These are phyloP conservation scores for Listrodromus nycthemerus DNA, from an alignment of 2,888 invertebrate genomes.

Conservation along the genomic window DNA sequence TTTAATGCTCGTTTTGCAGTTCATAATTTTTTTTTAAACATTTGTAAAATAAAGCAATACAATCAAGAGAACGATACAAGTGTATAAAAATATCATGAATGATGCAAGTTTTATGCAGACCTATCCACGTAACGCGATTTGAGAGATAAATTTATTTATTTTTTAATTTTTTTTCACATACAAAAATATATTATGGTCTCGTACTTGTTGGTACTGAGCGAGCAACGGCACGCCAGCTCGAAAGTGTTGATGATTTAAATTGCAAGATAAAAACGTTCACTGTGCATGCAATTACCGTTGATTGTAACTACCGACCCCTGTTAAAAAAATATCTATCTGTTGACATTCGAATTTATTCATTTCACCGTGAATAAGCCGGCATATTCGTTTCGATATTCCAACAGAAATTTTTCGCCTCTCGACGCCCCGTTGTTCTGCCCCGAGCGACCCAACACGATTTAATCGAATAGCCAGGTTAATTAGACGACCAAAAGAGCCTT, in stretches of 20 bases:
- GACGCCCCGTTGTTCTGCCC: neutral
- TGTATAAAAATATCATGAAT: no score
- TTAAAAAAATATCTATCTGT: slow-evolving; percentile 16
- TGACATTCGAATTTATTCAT: slow-evolving; percentile 15
- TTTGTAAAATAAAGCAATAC: neutral
- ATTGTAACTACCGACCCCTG: neutral
- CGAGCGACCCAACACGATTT: neutral
- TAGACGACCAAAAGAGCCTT: neutral
- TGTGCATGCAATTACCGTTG: neutral
- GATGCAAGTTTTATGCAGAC: neutral
- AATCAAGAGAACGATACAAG: neutral
- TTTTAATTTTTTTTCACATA: neutral
- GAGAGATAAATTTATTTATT: neutral
- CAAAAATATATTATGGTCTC: neutral
- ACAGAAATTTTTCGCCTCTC: neutral
- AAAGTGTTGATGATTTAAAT: neutral
- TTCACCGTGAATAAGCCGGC: slow-evolving; percentile 2
- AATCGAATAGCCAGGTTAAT: slow-evolving; percentile 20
- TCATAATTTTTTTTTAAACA: neutral
- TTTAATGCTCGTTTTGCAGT: neutral
- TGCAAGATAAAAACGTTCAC: neutral
- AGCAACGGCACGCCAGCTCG: neutral
- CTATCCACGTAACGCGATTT: neutral
- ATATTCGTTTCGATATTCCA: neutral
- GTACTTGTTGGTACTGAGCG: neutral